Evolutionary conservation across 2,888 invertebrate genomes (phyloP).

Genomic region (Diaprepes abbreviatus): DNA sequence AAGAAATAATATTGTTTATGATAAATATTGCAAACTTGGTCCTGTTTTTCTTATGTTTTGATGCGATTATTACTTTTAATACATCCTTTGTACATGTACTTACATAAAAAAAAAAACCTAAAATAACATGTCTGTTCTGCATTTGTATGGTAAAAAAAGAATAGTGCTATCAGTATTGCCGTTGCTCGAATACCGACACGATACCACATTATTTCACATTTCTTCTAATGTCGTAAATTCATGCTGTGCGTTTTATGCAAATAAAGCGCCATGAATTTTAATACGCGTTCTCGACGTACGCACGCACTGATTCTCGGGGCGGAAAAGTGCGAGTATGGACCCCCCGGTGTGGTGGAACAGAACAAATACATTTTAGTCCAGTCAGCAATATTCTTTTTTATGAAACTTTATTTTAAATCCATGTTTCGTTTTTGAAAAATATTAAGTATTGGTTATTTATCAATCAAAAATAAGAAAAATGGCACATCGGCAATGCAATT

Average conservation of each 20-base stretch:
- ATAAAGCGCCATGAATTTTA: slow-evolving; percentile 53
- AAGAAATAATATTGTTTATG: too few relatives aligned
- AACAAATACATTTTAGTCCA: slow-evolving; percentile 23
- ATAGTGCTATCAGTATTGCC: slow-evolving; percentile 38
- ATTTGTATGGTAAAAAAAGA: slow-evolving; percentile 38
- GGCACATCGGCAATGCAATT: too few relatives aligned
- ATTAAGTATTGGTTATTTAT: not conserved
- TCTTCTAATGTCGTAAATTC: slow-evolving; percentile 51
- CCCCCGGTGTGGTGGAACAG: slow-evolving; percentile 18
- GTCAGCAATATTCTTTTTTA: slow-evolving; percentile 7
- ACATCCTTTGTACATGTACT: not conserved
- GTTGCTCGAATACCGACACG: slow-evolving; percentile 47
- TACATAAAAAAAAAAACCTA: slow-evolving; percentile 11
- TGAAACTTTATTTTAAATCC: not conserved
- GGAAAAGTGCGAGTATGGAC: slow-evolving; percentile 3
- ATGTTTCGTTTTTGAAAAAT: not conserved
- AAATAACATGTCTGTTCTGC: slow-evolving; percentile 33
- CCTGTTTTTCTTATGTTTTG: too few relatives aligned
- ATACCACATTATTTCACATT: slow-evolving; percentile 46
- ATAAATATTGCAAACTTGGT: too few relatives aligned
- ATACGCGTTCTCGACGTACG: slow-evolving; percentile 56
- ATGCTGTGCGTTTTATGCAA: slow-evolving; percentile 49
- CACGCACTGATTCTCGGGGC: slow-evolving; percentile 47
- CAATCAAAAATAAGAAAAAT: too few relatives aligned
- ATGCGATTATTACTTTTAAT: too few relatives aligned